These are phyloP conservation scores for Tetranychus truncatus DNA, from an alignment of 2,888 invertebrate genomes.

Conservation along the genomic window DNA sequence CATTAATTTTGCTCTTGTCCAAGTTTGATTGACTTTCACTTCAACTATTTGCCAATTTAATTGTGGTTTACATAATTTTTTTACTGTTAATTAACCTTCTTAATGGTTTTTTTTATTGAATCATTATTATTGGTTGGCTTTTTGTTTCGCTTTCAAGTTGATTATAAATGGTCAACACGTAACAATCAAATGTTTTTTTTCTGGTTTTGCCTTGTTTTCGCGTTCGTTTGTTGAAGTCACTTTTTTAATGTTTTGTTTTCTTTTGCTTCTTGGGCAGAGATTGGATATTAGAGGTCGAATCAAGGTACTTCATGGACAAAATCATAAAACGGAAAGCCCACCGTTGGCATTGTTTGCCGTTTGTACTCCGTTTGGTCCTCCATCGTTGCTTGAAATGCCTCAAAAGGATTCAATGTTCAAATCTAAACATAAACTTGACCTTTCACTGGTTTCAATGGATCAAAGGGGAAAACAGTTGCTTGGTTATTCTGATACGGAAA, in stretches of 20 bases:
- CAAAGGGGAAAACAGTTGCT: slow-evolving; percentile 85
- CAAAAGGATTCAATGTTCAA: slow-evolving; percentile 97
- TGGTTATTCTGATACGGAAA: slow-evolving; percentile 76
- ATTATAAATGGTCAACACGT: no score
- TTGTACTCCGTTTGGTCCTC: slow-evolving; percentile 96
- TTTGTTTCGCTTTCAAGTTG: no score
- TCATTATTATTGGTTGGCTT: neutral
- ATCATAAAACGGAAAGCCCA: slow-evolving; percentile 71
- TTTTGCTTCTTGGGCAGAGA: slow-evolving; percentile 45
- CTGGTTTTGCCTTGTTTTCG: neutral
- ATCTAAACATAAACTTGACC: slow-evolving; percentile 94
- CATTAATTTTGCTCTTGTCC: neutral
- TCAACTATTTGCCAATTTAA: no score
- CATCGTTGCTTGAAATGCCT: slow-evolving; percentile 84
- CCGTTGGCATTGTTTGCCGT: slow-evolving; percentile 87
- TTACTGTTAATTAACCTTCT: neutral
- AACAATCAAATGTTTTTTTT: no score
- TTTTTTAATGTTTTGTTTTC: slow-evolving; percentile 5
- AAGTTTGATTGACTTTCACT: no score
- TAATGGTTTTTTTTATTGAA: neutral
- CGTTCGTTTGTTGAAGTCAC: neutral
- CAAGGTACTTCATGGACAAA: slow-evolving; percentile 87
- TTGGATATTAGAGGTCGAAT: slow-evolving; percentile 93
- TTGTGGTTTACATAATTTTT: no score
- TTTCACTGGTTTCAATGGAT: slow-evolving; percentile 90